Conservation (phyloP, 2,888 invertebrate species). For the Eilema sororculum region DNA sequence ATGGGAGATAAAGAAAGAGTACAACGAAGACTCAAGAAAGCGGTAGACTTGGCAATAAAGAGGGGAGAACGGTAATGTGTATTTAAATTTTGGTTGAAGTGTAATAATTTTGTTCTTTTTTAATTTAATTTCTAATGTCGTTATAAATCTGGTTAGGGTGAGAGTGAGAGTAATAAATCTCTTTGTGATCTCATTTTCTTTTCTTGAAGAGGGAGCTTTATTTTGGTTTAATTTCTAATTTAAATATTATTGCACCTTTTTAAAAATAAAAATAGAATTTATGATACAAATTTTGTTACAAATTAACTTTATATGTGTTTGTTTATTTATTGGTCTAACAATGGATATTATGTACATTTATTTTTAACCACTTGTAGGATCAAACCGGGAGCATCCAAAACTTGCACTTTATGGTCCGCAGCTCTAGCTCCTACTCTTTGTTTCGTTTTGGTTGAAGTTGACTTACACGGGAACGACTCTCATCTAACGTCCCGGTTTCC, state of each 20-base stretch:
- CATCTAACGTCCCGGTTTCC: too few species aligned
- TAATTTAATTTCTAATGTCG: constrained; percentile 85
- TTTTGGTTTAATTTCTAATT: constrained; percentile 18
- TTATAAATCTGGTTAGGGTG: constrained; percentile 73
- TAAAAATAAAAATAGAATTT: not conserved
- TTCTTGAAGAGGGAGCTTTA: constrained; percentile 41
- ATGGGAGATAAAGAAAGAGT: constrained; percentile 58
- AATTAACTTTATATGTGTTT: too few species aligned
- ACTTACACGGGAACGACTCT: too few species aligned
- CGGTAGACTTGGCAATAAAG: constrained; percentile 83
- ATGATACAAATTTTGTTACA: not conserved
- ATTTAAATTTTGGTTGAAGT: constrained; percentile 86
- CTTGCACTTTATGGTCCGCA: too few species aligned
- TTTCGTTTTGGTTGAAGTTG: too few species aligned
- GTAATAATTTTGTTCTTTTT: constrained; percentile 84
- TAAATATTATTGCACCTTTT: constrained; percentile 3
- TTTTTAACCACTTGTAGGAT: too few species aligned
- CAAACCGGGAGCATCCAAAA: too few species aligned
- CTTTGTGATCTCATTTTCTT: constrained; percentile 60
- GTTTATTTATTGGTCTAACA: too few species aligned
- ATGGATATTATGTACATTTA: too few species aligned
- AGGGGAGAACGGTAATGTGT: constrained; percentile 84
- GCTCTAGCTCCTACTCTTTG: too few species aligned
- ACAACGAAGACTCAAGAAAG: constrained; percentile 72
- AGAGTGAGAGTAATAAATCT: constrained; percentile 63